A percentile compares a stretch with the other conserved stretches of the same genome.
phyloP scores from a whole-genome alignment of 2,113 vertebrate species.

The Ceyx cyanopectus region DNA sequence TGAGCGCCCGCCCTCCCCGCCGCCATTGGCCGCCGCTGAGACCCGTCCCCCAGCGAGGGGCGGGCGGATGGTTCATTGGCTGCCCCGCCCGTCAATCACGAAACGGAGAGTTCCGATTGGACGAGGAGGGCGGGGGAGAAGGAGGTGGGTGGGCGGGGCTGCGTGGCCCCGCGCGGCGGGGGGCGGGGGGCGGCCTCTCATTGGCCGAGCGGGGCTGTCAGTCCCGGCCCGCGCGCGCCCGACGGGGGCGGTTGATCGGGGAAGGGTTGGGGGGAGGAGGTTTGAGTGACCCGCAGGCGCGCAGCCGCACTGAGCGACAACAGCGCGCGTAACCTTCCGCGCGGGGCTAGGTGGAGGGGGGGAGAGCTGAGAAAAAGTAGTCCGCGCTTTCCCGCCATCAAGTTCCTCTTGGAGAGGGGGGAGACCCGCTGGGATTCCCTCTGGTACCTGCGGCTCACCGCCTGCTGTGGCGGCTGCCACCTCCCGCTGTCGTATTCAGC shows the following conservation, averaged over 20 bases:
- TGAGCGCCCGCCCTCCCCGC: neutral
- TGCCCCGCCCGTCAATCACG: neutral
- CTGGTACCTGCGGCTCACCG: too few species aligned
- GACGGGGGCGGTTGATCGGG: neutral
- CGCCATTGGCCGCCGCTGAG: neutral
- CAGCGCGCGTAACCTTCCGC: neutral
- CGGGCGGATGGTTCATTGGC: conserved; percentile 6
- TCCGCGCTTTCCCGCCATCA: fast-evolving
- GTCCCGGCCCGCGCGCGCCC: neutral
- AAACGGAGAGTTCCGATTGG: fast-evolving
- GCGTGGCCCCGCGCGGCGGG: too few species aligned
- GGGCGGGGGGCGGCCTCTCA: neutral
- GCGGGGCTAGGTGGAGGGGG: fast-evolving
- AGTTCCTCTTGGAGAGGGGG: too few species aligned
- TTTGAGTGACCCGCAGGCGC: neutral
- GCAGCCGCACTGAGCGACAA: neutral
- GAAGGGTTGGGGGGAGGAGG: fast-evolving
- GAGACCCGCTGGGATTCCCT: too few species aligned
- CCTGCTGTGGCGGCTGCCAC: too few species aligned
- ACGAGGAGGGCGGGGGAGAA: neutral
- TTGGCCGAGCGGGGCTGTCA: fast-evolving
- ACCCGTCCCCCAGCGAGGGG: neutral
- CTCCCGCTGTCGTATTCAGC: neutral
- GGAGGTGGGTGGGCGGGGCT: neutral
- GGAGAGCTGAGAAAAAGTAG: neutral